Base-by-base conservation (phyloP, 2,888 invertebrate genomes). In the Zeuzera pyrina region DNA sequence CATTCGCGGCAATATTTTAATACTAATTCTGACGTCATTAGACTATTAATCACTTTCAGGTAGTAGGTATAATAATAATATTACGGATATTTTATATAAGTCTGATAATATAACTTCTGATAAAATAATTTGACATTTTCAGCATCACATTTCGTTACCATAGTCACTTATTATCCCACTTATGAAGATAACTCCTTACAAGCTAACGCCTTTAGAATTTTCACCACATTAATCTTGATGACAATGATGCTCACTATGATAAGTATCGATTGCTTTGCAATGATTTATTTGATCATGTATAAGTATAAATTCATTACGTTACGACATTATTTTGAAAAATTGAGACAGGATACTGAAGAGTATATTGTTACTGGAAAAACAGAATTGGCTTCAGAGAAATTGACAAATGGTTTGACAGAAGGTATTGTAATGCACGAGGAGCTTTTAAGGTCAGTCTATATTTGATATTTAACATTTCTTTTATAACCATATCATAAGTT, bases 271-370 rank as follows among this genome's bases (percentile, higher is more conserved):
- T 42, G 57, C 2, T 63, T 67, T 22, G 65, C 68, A 0, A 58
- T 81, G 56, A 44, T 59, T 2, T 61, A 67, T 31, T 47, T 83
- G 8, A 73, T 79, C 5, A 69, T 76, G 48, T 71, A 62, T 34
- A 77, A 77, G 37, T 77, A 77, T 36, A 83, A 83, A 42, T 69
- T 78, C 23, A 69, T 77, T n/a, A 68, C 76, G 1, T 36, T 83
- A 16, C 57, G 63, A 36, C 42, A 59, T 22, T 79, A 77, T 40
- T 77, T 81, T 12, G 69, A 70, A 38, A 54, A 50, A 4, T 38
- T 81, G 24, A 51, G 53, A 30, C 40, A 45, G 2, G 61, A 73
- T 15, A 62, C 69, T 33, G 49, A 57, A 27, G 46, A 31, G 23
- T 45, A 64, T n/a, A 54, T 52, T 24, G 31, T 44, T 8, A 26